phyloP scores from a whole-genome alignment of 2,113 vertebrate genomes.

The Hippoglossus stenolepis region DNA sequence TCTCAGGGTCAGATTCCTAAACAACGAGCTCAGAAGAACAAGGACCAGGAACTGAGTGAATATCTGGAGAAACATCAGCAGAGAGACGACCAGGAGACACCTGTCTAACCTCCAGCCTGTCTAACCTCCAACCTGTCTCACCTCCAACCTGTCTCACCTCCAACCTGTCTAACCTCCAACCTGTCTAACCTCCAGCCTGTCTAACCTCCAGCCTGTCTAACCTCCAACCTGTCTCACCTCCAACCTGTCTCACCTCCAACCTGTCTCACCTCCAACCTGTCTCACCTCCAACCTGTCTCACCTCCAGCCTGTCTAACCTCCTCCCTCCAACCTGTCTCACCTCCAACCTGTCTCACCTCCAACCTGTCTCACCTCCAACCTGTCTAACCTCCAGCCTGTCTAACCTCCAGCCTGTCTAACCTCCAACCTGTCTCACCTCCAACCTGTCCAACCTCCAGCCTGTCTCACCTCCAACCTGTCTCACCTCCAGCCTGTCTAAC shows the following conservation, averaged over 20 bases:
- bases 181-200: too few relatives aligned
- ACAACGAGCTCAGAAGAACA: conserved; percentile 90
- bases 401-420: not conserved
- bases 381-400: too few relatives aligned
- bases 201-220: not conserved
- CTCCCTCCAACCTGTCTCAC: too few relatives aligned
- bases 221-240: not conserved
- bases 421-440: too few relatives aligned
- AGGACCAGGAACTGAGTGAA: conserved; percentile 89
- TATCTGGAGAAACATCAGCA: conserved; percentile 95
- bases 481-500: too few relatives aligned
- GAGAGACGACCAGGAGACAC: conserved; percentile 95
- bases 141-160: not conserved
- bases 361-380: not conserved
- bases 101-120: conserved; percentile 79
- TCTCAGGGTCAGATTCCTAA: conserved; percentile 92
- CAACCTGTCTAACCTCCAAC: too few relatives aligned
- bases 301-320: too few relatives aligned
- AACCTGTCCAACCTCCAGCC: too few relatives aligned
- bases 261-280: not conserved
- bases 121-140: too few relatives aligned
- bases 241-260: not conserved
- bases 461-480: not conserved
- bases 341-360: not conserved
- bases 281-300: not conserved